Evolutionary conservation across 2,888 invertebrate genomes (phyloP), one percentile per base, ranked within the genome.

Genomic region (Gari tellinella): DNA sequence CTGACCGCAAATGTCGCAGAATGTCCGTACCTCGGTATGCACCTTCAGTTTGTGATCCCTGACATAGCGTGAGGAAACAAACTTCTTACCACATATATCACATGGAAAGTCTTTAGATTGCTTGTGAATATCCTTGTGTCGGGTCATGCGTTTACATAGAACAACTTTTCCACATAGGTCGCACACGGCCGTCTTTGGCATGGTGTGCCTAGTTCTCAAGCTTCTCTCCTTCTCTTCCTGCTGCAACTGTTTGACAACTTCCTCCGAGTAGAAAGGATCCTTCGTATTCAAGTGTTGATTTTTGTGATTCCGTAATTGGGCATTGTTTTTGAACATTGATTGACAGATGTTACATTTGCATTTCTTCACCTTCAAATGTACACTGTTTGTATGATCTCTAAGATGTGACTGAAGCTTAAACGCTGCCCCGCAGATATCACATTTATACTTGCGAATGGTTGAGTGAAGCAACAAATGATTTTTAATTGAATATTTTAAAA

Each of bases 1-100:
- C 8, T 45, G 61, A 10, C 75, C 75, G 55, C 75, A 75, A 15
- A 75, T 69, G 21, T 69, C 72, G 41, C 72, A 72, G 8, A 37
- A n/a, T 10, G 46, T 26, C 3, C 19, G 52, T 14, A 52, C 23
- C 12, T 53, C 52, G 19, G 26, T 41, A 52, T 75, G 75, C 4
- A 65, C 38, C 40, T 66, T 65, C 48, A 31, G 52, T 48, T 52
- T 69, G 43, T 75, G 75, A 45, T 75, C 75, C 7, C 38, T 62
- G 5, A 75, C 62, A 25, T 75, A 75, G 1, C 75, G 52, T 21
- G 38, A 15, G 2, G 63, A 61, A 25, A 63, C 60, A 49, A 53
- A 75, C 2, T 40, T 49, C n/a, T 75, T 75, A n/a, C 52, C 53
- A 58, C 75, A 75, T 17, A 75, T 49, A 1, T 75, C 65, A 40